Evolutionary conservation across 2,113 vertebrate species (phyloP), one percentile per base, ranked within the genome.

Genomic region (Odobenus rosmarus): DNA sequence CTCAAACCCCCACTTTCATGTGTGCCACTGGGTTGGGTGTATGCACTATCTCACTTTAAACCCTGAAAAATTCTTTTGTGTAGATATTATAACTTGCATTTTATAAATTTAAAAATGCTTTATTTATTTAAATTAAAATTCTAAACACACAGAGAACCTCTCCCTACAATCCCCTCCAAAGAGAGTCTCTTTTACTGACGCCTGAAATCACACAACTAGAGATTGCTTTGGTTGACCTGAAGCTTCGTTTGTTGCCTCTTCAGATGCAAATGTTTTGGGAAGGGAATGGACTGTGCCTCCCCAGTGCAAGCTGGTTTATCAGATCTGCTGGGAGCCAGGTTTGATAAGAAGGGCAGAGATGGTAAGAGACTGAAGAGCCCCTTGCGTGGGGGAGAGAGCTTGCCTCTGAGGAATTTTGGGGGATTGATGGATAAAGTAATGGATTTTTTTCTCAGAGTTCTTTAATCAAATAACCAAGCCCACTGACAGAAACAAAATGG

Each of bases 91-190:
- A 90, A 84, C 74, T 39, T 80, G 26, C 51, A 61, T 69, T 97
- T 79, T 67, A 53, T 81, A 91, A 72, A 64, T 64, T 71, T 90
- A 59, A 67, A 82, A 92, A 90, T 57, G 1, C n/a, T n/a, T 51
- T 83, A 39, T 23, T 71, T 88, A 69, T 55, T 55, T 62, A 79
- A 95, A 59, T 84, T 53, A 80, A 91, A 95, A 90, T 74, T 82
- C n/a, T 18, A 77, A 94, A 72, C 39, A 51, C n/a, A 31, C 7
- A 39, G 51, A 67, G 9, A 57, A 51, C 76, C 16, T 90, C 61
- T 46, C 13, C n/a, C 53, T 85, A 69, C 6, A 49, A 21, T 80
- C 33, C 80, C 36, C 2, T 74, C 31, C 55, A 72, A 53, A 36
- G 36, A 61, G 3, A 15, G 3, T 55, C 16, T n/a, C 19, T 96